Base-by-base conservation (phyloP, 2,113 vertebrate genomes). In the Hyaena hyaena region DNA sequence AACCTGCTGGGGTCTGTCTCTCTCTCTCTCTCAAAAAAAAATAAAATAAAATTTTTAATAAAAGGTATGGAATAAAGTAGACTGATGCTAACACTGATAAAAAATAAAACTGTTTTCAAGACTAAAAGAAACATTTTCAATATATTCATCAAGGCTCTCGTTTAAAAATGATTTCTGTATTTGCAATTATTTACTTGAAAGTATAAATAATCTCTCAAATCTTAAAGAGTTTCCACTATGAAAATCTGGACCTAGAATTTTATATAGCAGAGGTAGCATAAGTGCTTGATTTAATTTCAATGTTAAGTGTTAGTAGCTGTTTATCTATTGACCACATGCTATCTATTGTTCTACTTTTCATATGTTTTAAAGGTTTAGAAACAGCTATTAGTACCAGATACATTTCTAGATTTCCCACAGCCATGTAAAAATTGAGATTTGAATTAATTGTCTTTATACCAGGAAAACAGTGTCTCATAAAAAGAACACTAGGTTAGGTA, bases 341-440 rank as follows among this genome's bases (percentile, higher is more conserved):
- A 7, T 73, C 76, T 90, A 83, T 31, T 90, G n/a, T 80, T 33
- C 61, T 65, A 79, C 11, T 80, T 95, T 80, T 76, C 65, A 79
- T 65, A 74, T 21, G 35, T 87, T 86, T 93, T 87, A 86, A 89
- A 95, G n/a, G 24, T 74, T 87, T 48, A 96, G 81, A 93, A 96
- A 63, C 28, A 95, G 68, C 50, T 65, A n/a, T 87, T 90, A 83
- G n/a, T 65, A 88, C 16, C 35, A 90, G 43, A 90, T 9, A 53
- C 5, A 82, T 88, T 71, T 71, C 16, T 92, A 83, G 50, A 87
- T 9, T 95, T 24, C 53, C 53, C 26, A 93, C 16, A 84, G 77
- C 8, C 45, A 85, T 61, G 28, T 53, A 74, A 73, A 93, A 96
- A 93, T 9, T 77, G 23, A 90, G 26, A 77, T 48, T 93, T 74